Percentiles rank a stretch among this genome's conserved stretches.
These are phyloP conservation scores for Pantelozetes paolii DNA, from an alignment of 2,888 invertebrate genomes.

Conservation along the genomic window DNA sequence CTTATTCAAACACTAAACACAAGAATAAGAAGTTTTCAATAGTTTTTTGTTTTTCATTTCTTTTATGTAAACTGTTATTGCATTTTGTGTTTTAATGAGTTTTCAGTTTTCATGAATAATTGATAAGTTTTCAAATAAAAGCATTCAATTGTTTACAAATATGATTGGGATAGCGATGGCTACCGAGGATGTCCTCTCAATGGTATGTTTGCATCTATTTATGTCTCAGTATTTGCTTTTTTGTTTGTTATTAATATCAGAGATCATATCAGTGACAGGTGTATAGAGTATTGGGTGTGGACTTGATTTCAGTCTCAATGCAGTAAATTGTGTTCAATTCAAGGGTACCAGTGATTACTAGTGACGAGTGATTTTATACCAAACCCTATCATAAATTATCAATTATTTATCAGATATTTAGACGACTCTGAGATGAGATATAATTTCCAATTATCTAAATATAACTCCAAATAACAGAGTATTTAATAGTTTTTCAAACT, in stretches of 20 bases:
- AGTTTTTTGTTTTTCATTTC: too few relatives aligned
- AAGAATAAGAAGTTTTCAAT: too few relatives aligned
- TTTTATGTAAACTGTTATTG: too few relatives aligned
- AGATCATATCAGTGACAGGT: neutral
- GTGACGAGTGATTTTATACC: neutral
- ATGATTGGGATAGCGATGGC: slow-evolving; percentile 14
- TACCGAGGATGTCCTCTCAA: slow-evolving; percentile 7
- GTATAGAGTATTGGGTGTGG: neutral
- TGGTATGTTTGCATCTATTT: neutral
- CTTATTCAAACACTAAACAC: too few relatives aligned
- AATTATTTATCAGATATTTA: too few relatives aligned
- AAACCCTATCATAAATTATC: neutral
- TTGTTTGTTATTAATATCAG: neutral
- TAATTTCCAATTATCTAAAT: too few relatives aligned
- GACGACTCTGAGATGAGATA: too few relatives aligned
- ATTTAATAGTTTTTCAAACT: too few relatives aligned
- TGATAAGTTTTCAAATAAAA: neutral
- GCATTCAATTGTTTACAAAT: neutral
- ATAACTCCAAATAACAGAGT: too few relatives aligned
- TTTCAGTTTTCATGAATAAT: neutral
- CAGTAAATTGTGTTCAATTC: neutral
- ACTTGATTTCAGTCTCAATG: neutral
- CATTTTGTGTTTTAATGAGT: neutral
- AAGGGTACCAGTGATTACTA: neutral
- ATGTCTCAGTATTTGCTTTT: neutral